A percentile compares a stretch with the other conserved stretches of the same genome.
Evolutionary conservation across 1,140 invertebrate genomes (phyloP).

Genomic region (Conus betulinus): DNA sequence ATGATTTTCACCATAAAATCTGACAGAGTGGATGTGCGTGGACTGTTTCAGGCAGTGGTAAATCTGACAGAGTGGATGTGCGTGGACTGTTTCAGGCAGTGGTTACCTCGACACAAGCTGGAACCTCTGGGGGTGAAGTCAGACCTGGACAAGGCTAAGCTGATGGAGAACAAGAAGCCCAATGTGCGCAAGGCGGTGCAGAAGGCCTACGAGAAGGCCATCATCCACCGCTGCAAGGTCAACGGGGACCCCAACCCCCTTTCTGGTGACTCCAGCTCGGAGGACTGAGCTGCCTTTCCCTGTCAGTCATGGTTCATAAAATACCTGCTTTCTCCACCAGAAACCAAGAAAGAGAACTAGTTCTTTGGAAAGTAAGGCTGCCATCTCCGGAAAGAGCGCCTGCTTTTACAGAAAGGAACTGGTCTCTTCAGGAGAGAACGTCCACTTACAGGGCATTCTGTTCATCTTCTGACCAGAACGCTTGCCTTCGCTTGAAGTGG

Average conservation of each 20-base stretch:
- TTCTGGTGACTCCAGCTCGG: constrained; percentile 73
- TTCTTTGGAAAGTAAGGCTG: no score
- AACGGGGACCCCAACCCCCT: constrained; percentile 76
- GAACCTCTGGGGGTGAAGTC: constrained; percentile 93
- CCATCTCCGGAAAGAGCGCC: no score
- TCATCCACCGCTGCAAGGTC: constrained; percentile 86
- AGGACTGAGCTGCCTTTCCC: constrained; percentile 53
- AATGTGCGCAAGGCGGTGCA: constrained; percentile 94
- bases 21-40: constrained; percentile 77
- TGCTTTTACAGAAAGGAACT: no score
- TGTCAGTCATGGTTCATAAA: neutral
- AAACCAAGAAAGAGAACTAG: neutral
- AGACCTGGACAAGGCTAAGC: constrained; percentile 90
- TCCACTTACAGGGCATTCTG: no score
- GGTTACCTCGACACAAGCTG: constrained; percentile 93
- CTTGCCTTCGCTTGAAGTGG: no score
- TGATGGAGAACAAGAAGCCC: constrained; percentile 93
- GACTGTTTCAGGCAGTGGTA: constrained; percentile 89
- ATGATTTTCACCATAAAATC: constrained; percentile 79
- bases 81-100: constrained; percentile 83
- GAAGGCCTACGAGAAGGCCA: constrained; percentile 95
- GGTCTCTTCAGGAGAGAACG: no score
- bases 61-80: constrained; percentile 81
- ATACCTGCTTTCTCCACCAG: neutral
- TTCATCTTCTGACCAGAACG: no score